Conservation (phyloP, 2,113 vertebrate species). For the Channa argus region DNA sequence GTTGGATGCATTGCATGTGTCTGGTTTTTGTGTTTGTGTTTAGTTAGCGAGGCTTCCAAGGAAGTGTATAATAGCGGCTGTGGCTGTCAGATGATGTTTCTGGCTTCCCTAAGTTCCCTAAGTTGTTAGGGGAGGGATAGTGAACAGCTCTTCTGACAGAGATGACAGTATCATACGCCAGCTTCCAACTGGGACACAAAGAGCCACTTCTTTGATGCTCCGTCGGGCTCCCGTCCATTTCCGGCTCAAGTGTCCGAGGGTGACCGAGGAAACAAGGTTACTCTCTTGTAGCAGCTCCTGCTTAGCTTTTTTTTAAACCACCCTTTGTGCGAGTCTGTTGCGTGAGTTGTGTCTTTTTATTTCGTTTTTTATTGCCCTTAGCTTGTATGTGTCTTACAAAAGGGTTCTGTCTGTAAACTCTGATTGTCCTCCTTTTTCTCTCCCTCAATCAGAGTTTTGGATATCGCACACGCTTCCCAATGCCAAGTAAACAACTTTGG, state of each 20-base stretch:
- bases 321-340: slow-evolving; percentile 17
- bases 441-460: slow-evolving; percentile 70
- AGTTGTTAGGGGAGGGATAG: slow-evolving; percentile 59
- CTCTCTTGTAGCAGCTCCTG: slow-evolving; percentile 5
- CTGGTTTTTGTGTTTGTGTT: slow-evolving; percentile 47
- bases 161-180: slow-evolving; percentile 60
- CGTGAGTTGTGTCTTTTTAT: slow-evolving; percentile 20
- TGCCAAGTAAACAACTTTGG: slow-evolving; percentile 79
- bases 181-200: slow-evolving; percentile 75
- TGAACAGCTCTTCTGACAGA: slow-evolving; percentile 58
- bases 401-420: slow-evolving; percentile 68
- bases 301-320: slow-evolving; percentile 18
- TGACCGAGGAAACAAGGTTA: slow-evolving; percentile 8
- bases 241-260: slow-evolving; percentile 40
- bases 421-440: slow-evolving; percentile 65
- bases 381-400: slow-evolving; percentile 60
- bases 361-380: slow-evolving; percentile 59
- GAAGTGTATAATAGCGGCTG: slow-evolving; percentile 67
- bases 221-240: slow-evolving; percentile 44
- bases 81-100: slow-evolving; percentile 79
- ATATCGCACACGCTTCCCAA: slow-evolving; percentile 56
- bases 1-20: slow-evolving; percentile 31
- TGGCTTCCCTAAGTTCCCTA: slow-evolving; percentile 48
- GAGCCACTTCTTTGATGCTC: slow-evolving; percentile 63
- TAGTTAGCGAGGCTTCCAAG: slow-evolving; percentile 49